Conservation (phyloP, 1,140 invertebrate genomes). For the Oncopodura yosiiana region DNA sequence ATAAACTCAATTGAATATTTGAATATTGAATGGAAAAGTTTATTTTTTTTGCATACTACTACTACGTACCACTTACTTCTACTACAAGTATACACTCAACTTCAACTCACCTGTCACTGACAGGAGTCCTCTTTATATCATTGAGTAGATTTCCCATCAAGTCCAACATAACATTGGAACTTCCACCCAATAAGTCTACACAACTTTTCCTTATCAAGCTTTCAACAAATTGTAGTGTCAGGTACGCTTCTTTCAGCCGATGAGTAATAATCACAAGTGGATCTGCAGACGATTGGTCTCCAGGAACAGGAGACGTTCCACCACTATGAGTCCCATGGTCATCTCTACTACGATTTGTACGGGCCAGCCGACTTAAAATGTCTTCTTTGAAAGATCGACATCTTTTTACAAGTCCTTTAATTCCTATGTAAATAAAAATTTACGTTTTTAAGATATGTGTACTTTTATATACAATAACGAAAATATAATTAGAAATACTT, state of each 20-base stretch:
- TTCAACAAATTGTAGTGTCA: slow-evolving; percentile 29
- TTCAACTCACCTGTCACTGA: slow-evolving; percentile 25
- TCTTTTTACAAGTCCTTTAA: slow-evolving; percentile 32
- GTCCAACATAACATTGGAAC: slow-evolving; percentile 33
- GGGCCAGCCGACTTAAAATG: slow-evolving; percentile 25
- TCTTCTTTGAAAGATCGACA: slow-evolving; percentile 34
- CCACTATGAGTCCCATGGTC: slow-evolving; percentile 13
- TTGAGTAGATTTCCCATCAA: slow-evolving; percentile 31
- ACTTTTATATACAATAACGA: no score
- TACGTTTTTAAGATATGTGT: no score
- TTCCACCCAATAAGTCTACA: slow-evolving; percentile 30
- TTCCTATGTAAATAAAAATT: slow-evolving; percentile 18
- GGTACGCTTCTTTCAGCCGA: slow-evolving; percentile 32
- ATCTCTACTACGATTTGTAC: slow-evolving; percentile 25
- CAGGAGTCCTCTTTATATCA: slow-evolving; percentile 25
- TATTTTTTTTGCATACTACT: no score
- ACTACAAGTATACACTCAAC: no score
- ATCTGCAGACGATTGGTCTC: not conserved
- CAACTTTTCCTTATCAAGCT: slow-evolving; percentile 32
- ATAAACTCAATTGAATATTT: no score
- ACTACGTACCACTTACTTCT: no score
- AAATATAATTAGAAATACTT: no score
- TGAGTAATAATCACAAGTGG: slow-evolving; percentile 19
- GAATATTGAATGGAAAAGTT: no score
- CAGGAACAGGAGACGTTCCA: slow-evolving; percentile 19